Base-by-base conservation (phyloP, 2,888 invertebrate genomes). In the Disparrhopalites patrizii region DNA sequence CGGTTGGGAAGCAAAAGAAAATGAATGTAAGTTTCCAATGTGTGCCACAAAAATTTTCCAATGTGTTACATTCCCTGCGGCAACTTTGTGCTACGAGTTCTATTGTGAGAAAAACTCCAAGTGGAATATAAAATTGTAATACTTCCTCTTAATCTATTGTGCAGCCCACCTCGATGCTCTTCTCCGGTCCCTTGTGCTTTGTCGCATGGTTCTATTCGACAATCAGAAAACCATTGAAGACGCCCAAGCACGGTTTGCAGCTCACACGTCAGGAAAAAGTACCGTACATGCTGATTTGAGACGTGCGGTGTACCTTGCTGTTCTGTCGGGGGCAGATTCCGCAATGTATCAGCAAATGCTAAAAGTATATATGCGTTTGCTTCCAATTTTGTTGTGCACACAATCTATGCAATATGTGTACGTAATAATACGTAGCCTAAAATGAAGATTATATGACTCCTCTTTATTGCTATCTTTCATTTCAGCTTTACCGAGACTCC, bases 231-330 rank as follows among this genome's bases (percentile, higher is more conserved):
- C 88, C 0, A 85, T 92, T 23, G 82, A 82, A 23, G 91, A 93
- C 79, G 93, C 94, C 0, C 86, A 86, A 76, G 82, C 78, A 70
- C 84, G 89, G 77, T 87, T 83, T 75, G 72, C 71, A 13, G 83
- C 84, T 68, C 93, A 93, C 79, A 78, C 84, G 0, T 80, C 81
- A 55, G 86, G 86, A 27, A 82, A 82, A 72, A 77, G 80, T 52
- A 77, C 81, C 23, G 82, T 93, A 70, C 86, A 89, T 28, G 94
- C 94, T n/a, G 96, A 94, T 82, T 82, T 93, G 73, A 86, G 93
- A 69, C 86, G 86, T 75, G 86, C 90, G 68, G 93, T 93, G 76
- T 96, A 95, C 81, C 87, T 88, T 78, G 91, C 92, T 3, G 90
- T 90, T 52, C 82, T 93, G 64, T 83, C 84, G 56, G 87, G 87